These are phyloP conservation scores for Brotula barbata DNA, from an alignment of 2,797 vertebrate species.

Conservation along the genomic window DNA sequence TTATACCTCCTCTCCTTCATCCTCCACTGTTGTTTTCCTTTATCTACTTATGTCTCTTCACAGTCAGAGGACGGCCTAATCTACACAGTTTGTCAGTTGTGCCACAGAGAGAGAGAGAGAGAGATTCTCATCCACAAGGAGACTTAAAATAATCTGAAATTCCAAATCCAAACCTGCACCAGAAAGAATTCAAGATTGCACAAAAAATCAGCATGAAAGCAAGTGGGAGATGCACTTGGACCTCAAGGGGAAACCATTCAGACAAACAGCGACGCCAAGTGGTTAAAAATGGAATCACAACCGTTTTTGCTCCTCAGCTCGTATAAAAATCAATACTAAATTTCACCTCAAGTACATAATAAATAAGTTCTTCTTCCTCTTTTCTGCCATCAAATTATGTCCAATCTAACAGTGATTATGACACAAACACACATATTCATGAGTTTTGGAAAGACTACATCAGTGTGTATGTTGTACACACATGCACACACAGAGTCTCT, in stretches of 20 bases:
- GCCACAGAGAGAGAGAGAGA: conserved; percentile 40
- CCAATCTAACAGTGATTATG: too few relatives aligned
- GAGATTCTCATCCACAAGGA: conserved; percentile 50
- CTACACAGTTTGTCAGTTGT: conserved; percentile 54
- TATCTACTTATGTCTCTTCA: conserved; percentile 18
- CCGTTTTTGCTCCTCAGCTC: background rate
- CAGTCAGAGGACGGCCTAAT: conserved; percentile 34
- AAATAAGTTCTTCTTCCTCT: too few relatives aligned
- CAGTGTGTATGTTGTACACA: background rate
- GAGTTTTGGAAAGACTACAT: background rate
- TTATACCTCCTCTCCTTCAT: background rate
- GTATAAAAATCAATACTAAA: too few relatives aligned
- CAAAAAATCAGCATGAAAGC: conserved; percentile 31
- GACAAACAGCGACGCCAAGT: conserved; percentile 67
- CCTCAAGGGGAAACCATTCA: conserved; percentile 25
- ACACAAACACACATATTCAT: background rate
- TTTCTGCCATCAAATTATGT: too few relatives aligned
- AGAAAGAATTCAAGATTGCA: conserved; percentile 48
- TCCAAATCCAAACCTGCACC: conserved; percentile 39
- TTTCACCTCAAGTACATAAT: too few relatives aligned
- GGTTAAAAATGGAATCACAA: conserved; percentile 38
- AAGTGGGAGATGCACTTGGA: background rate
- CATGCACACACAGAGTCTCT: too few relatives aligned
- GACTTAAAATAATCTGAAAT: too few relatives aligned
- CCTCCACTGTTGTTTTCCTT: conserved; percentile 16